Evolutionary conservation across 35 echinoderm and acorn worm genomes (phyloP).

Genomic region (Hemicentrotus pulcherrimus): DNA sequence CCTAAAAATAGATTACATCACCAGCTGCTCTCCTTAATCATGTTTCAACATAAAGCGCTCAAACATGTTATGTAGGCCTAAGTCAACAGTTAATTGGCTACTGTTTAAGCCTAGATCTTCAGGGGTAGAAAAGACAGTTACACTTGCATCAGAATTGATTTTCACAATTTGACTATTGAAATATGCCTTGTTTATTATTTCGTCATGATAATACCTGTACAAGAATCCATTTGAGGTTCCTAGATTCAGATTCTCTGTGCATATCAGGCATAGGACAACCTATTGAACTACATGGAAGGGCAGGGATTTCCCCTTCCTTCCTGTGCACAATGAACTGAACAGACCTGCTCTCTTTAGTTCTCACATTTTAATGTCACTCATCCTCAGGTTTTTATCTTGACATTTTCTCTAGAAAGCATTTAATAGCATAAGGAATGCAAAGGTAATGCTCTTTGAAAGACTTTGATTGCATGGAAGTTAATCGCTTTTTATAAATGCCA

Average conservation of each 20-base stretch:
- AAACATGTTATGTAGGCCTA: neutral
- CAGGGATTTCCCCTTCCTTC: slow-evolving; percentile 42
- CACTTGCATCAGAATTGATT: too few species aligned
- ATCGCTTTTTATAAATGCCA: too few species aligned
- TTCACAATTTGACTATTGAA: too few species aligned
- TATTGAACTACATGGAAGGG: slow-evolving; percentile 31
- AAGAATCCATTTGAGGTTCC: neutral
- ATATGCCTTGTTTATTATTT: neutral
- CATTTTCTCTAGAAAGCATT: too few species aligned
- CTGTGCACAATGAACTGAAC: slow-evolving; percentile 20
- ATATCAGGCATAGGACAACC: neutral
- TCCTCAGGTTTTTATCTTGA: too few species aligned
- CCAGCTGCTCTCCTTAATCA: neutral
- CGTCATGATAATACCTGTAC: neutral
- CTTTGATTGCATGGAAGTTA: too few species aligned
- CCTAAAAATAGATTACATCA: neutral
- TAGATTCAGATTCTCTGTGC: too few species aligned
- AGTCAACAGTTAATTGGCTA: neutral
- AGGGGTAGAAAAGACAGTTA: too few species aligned
- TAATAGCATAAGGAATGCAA: too few species aligned
- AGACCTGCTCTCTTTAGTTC: neutral
- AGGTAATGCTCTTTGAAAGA: too few species aligned
- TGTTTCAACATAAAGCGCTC: neutral
- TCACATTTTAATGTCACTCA: neutral
- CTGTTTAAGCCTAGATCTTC: too few species aligned